A percentile compares a stretch with the other conserved stretches of the same genome.
phyloP scores from a whole-genome alignment of 2,888 invertebrate species.

The Drosophila ustulata region DNA sequence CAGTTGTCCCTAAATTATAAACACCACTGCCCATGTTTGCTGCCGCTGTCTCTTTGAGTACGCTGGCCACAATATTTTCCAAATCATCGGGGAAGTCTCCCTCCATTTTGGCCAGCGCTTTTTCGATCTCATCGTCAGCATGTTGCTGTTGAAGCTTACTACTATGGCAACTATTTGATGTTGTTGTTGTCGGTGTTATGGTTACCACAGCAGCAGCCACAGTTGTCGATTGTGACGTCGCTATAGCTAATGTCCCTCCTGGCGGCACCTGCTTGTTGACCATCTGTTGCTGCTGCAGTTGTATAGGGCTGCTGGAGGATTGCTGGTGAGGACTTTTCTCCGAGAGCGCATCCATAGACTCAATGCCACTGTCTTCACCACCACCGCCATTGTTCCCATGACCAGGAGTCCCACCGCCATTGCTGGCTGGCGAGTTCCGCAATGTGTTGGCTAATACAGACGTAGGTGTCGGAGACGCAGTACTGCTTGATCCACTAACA shows the following conservation, averaged over 20 bases:
- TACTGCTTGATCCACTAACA: conserved; percentile 19
- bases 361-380: conserved; percentile 96
- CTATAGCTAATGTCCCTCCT: conserved; percentile 4
- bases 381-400: conserved; percentile 86
- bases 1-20: conserved; percentile 32
- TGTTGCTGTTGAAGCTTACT: conserved; percentile 26
- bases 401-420: conserved; percentile 86
- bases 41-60: conserved; percentile 43
- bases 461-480: conserved; percentile 54
- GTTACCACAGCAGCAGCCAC: conserved; percentile 2
- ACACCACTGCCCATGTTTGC: conserved; percentile 31
- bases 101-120: conserved; percentile 90
- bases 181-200: conserved; percentile 16
- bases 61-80: conserved; percentile 63
- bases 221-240: conserved; percentile 21
- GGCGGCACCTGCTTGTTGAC: conserved; percentile 21
- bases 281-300: conserved; percentile 51
- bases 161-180: conserved; percentile 24
- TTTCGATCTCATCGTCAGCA: conserved; percentile 87
- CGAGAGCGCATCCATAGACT: conserved; percentile 96
- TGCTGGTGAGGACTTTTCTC: conserved; percentile 96
- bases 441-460: conserved; percentile 62
- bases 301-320: conserved; percentile 87
- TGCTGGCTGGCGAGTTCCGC: conserved; percentile 84
- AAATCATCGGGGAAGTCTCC: conserved; percentile 82